Conservation (phyloP, 2,888 invertebrate species). For the Smittia sp. region DNA sequence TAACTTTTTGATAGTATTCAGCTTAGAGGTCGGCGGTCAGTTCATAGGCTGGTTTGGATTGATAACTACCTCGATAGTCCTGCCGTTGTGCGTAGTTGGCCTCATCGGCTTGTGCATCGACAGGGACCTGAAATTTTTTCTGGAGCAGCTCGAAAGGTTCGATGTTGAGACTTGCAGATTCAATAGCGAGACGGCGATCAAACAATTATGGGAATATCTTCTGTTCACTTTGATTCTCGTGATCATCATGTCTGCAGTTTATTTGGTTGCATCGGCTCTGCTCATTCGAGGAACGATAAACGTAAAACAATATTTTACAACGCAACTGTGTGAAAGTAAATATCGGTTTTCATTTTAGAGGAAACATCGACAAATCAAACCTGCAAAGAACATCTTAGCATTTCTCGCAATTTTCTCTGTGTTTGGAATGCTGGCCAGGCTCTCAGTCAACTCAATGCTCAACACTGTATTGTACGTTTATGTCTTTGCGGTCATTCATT, state of each 20-base stretch:
- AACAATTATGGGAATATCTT: not conserved
- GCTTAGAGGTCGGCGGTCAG: not conserved
- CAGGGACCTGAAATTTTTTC: not conserved
- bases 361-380: constrained; percentile 13
- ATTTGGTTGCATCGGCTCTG: not conserved
- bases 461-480: not conserved
- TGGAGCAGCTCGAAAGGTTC: not conserved
- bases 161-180: not conserved
- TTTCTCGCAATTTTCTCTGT: not conserved
- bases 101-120: not conserved
- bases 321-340: not conserved
- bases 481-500: not conserved
- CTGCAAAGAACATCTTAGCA: not conserved
- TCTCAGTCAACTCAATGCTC: not conserved
- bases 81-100: not conserved
- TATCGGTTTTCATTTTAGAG: not conserved
- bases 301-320: not conserved
- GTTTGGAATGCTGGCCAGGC: not conserved
- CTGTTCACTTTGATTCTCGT: not conserved
- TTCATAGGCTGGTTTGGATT: constrained; percentile 12
- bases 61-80: not conserved
- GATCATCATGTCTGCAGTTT: not conserved
- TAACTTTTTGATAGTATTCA: constrained; percentile 13
- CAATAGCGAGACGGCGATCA: not conserved
- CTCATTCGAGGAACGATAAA: constrained; percentile 1